A percentile compares a stretch with the other conserved stretches of the same genome.
Evolutionary conservation across 2,888 invertebrate species (phyloP).

Genomic region (Conomelus anceps): DNA sequence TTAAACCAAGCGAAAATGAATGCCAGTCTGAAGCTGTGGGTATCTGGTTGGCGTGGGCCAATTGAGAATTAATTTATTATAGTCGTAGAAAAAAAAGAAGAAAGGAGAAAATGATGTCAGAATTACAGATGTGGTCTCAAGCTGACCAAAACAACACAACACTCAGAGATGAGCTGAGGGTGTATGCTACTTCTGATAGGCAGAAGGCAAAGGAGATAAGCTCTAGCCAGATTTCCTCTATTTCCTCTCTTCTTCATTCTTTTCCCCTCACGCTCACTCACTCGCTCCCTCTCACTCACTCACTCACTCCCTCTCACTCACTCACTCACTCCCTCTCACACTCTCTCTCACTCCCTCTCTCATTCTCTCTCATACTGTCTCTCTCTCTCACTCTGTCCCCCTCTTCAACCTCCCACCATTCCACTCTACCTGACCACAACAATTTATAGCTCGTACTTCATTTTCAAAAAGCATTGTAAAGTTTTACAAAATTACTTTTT

Average conservation of each 20-base stretch:
- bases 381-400: conserved; percentile 28
- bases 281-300: conserved; percentile 17
- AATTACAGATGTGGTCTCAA: not conserved
- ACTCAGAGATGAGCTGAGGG: not conserved
- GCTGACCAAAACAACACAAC: not conserved
- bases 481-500: no score
- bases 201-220: not conserved
- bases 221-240: conserved; percentile 16
- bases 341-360: conserved; percentile 13
- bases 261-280: conserved; percentile 12
- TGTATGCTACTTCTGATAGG: no score
- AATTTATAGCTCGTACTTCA: no score
- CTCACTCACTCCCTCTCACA: no score
- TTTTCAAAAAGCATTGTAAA: no score
- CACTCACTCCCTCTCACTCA: conserved; percentile 26
- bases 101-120: not conserved
- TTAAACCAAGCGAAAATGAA: not conserved
- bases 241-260: conserved; percentile 30
- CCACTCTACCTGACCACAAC: no score
- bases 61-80: not conserved
- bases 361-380: conserved; percentile 19
- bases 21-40: not conserved
- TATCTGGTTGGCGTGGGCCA: not conserved
- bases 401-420: no score
- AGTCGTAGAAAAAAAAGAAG: not conserved